Conservation (phyloP, 2,797 vertebrate genomes). For the Lophotriccus pileatus region DNA sequence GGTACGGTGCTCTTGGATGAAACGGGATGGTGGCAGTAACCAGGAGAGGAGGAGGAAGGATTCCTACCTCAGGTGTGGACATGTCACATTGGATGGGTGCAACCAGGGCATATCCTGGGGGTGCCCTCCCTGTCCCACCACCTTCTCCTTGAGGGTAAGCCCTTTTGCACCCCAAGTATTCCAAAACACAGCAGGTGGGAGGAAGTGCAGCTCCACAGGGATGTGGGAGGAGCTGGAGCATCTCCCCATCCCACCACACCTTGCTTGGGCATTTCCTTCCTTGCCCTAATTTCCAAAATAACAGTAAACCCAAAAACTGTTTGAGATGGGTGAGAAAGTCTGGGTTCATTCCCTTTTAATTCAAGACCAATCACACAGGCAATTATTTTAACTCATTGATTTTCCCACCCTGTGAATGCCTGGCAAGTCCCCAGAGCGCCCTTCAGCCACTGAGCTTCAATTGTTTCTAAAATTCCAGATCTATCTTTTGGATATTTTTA, state of each 20-base stretch:
- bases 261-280: background rate
- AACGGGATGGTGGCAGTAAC: accelerated
- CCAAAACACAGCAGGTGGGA: background rate
- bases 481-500: slow-evolving; percentile 31
- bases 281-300: background rate
- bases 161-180: background rate
- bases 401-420: background rate
- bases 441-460: background rate
- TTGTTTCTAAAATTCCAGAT: slow-evolving; percentile 24
- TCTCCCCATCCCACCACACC: background rate
- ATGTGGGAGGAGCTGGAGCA: background rate
- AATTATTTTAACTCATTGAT: background rate
- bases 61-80: accelerated
- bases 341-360: background rate
- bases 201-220: background rate
- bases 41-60: background rate
- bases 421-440: background rate
- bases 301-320: background rate
- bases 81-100: background rate
- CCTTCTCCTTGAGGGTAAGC: background rate
- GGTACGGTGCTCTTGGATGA: background rate
- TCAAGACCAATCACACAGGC: background rate
- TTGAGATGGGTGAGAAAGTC: background rate
- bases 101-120: background rate
- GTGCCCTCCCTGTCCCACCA: background rate